Base-by-base conservation (phyloP, 2,888 invertebrate species). In the Rhagonycha lutea region DNA sequence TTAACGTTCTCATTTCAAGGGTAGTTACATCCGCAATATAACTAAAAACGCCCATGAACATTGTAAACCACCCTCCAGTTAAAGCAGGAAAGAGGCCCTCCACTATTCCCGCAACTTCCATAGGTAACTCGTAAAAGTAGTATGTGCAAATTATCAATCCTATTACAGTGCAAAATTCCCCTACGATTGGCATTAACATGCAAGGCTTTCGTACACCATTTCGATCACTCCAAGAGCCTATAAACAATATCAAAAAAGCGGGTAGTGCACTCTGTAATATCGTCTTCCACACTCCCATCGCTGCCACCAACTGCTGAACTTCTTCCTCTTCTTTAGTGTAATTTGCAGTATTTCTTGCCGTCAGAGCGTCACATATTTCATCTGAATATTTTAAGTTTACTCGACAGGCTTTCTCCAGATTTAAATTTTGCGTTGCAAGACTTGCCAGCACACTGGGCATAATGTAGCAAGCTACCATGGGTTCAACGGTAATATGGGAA, bases 11-110 rank as follows among this genome's bases (percentile, higher is more conserved):
- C 82, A 93, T 94, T 86, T 96, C 94, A 79, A 94, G 92, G 3
- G 94, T 93, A 3, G 96, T 96, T 14, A 96, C 94, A 85, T 97
- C 96, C 2, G 94, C 95, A 76, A 97, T 94, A 85, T 96, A 97
- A 88, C 95, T 95, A 88, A 97, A 95, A 80, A 96, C 93, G 18
- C 95, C 95, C 95, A 96, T 95, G 82, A 96, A 93, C 95, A 95
- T 95, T 29, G 95, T 95, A 85, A 95, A 95, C 95, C 95, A 95
- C 9, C 95, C 95, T 10, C 95, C 94, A 0, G 95, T 94, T 8
- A 95, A 84, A 0, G 95, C 95, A 3, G 95, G 95, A 86, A 95
- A 95, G 79, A 95, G 90, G 0, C 94, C 94, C 86, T 95, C 95
- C 0, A 94, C 92, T 5, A 95, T 90, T 0, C 94, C 95, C 14